Evolutionary conservation across 2,113 vertebrate genomes (phyloP).

Genomic region (Python bivittatus): DNA sequence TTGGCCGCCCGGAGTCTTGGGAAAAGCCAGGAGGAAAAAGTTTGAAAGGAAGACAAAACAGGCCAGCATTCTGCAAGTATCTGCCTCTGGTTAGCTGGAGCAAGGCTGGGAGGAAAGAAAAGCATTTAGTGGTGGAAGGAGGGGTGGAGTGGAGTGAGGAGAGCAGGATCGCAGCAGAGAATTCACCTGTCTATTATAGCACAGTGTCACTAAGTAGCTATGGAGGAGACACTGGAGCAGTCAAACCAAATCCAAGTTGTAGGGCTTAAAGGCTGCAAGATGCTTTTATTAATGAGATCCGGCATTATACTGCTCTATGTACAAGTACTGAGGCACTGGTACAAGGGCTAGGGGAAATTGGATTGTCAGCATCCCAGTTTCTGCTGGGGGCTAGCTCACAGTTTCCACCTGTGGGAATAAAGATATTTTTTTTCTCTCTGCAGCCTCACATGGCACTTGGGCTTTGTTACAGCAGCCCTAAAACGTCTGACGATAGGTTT

Average conservation of each 20-base stretch:
- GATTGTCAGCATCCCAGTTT: neutral
- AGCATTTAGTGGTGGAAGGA: constrained; percentile 40
- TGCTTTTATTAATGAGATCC: neutral
- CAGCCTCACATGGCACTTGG: neutral
- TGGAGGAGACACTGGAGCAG: neutral
- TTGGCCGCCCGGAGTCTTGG: constrained; percentile 23
- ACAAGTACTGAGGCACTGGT: neutral
- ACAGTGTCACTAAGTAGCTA: constrained; percentile 8
- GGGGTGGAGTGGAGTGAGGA: constrained; percentile 28
- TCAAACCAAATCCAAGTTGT: constrained; percentile 5
- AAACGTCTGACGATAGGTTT: neutral
- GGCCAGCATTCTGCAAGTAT: constrained; percentile 46
- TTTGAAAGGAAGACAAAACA: constrained; percentile 65
- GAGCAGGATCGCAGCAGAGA: constrained; percentile 23
- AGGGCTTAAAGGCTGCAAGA: neutral
- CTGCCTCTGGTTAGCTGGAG: constrained; percentile 52
- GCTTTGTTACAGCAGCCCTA: neutral
- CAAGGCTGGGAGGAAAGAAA: constrained; percentile 65
- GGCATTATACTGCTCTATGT: neutral
- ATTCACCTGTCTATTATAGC: constrained; percentile 21
- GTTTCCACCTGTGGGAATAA: neutral
- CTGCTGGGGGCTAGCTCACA: neutral
- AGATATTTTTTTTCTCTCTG: neutral
- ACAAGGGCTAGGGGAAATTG: neutral
- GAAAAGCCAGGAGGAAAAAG: constrained; percentile 48